phyloP scores from a whole-genome alignment of 2,797 vertebrate genomes.

The Mastacembelus armatus region DNA sequence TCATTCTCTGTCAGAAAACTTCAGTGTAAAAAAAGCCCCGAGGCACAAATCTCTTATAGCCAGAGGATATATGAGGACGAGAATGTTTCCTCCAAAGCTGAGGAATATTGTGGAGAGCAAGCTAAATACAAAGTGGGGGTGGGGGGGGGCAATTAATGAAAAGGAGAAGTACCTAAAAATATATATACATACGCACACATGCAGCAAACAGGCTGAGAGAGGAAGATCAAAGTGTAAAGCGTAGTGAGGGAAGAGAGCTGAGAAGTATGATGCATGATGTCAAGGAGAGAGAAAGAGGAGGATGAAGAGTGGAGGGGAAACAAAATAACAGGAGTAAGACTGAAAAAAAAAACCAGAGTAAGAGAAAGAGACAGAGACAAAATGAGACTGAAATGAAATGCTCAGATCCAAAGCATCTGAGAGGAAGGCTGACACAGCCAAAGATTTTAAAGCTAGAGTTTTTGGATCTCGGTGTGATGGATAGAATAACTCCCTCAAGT shows the following conservation, averaged over 20 bases:
- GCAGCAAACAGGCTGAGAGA: constrained; percentile 46
- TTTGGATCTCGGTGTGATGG: constrained; percentile 57
- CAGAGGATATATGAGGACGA: constrained; percentile 59
- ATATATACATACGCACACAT: constrained; percentile 38
- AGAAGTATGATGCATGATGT: constrained; percentile 26
- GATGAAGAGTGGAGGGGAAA: constrained; percentile 15
- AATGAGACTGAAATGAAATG: constrained; percentile 59
- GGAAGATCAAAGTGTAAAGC: constrained; percentile 63
- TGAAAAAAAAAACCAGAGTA: constrained; percentile 32
- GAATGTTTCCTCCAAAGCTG: constrained; percentile 45
- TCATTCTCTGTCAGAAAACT: constrained; percentile 42
- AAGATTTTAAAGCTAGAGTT: constrained; percentile 51
- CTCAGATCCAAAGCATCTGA: constrained; percentile 44
- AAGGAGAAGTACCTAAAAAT: constrained; percentile 60
- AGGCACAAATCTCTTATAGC: constrained; percentile 46
- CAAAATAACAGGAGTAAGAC: constrained; percentile 24
- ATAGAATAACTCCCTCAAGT: constrained; percentile 57
- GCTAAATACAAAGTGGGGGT: constrained; percentile 52
- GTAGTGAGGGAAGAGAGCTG: constrained; percentile 15
- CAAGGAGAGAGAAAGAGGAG: constrained; percentile 28
- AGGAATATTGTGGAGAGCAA: constrained; percentile 37
- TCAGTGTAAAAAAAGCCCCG: constrained; percentile 44
- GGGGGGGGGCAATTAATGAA: constrained; percentile 66
- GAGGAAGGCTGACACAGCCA: constrained; percentile 39
- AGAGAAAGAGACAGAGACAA: constrained; percentile 16